A percentile compares a stretch with the other conserved stretches of the same genome.
Conservation (phyloP, 2,888 invertebrate species). For the Microplitis manilae region DNA sequence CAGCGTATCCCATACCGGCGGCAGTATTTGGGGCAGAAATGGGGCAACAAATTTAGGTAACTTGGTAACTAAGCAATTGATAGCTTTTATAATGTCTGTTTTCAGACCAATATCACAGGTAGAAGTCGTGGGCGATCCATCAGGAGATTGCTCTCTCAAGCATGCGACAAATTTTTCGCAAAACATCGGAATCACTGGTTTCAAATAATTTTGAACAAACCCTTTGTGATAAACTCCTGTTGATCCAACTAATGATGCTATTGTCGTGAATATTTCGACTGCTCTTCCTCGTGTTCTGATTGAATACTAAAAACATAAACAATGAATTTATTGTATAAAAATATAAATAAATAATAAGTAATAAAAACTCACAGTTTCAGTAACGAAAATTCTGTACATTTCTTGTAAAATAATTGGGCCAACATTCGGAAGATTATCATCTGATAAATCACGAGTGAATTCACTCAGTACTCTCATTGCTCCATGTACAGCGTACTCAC, state of each 20-base stretch:
- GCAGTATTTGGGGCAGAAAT: conserved; percentile 77
- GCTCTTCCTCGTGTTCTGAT: conserved; percentile 78
- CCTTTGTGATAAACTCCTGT: conserved; percentile 74
- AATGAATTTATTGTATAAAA: conserved; percentile 15
- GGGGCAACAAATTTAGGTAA: conserved; percentile 77
- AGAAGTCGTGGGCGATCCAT: conserved; percentile 62
- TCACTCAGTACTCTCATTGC: conserved; percentile 82
- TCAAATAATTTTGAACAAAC: conserved; percentile 76
- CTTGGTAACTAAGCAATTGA: conserved; percentile 77
- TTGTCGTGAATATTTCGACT: conserved; percentile 78
- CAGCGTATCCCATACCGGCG: conserved; percentile 80
- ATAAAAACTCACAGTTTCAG: conserved; percentile 72
- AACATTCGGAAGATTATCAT: conserved; percentile 77
- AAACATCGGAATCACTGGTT: conserved; percentile 79
- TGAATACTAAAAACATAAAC: conserved; percentile 67
- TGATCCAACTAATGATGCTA: conserved; percentile 74
- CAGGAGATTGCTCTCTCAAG: conserved; percentile 73
- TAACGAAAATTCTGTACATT: conserved; percentile 79
- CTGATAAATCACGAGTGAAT: conserved; percentile 78
- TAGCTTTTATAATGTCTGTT: conserved; percentile 77
- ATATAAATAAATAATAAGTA: conserved; percentile 21
- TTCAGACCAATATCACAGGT: conserved; percentile 76
- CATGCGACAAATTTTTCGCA: conserved; percentile 77
- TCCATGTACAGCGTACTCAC: conserved; percentile 77
- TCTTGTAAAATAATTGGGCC: conserved; percentile 81